Evolutionary conservation across 2,797 vertebrate species (phyloP).

Genomic region (Antennarius maculatus): DNA sequence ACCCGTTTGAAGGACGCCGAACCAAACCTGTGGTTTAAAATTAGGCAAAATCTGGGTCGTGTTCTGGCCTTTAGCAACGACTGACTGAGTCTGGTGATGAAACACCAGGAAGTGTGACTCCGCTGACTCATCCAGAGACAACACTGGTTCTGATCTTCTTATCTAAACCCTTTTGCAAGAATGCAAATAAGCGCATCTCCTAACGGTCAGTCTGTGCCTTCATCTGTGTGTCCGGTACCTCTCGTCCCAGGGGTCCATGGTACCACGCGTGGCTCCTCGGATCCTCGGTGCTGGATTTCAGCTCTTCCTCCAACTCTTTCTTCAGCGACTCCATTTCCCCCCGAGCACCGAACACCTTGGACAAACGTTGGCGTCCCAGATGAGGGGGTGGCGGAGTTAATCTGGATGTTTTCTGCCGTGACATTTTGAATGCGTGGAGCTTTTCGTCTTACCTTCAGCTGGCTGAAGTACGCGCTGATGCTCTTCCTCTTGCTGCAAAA

Average conservation of each 20-base stretch:
- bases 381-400: neutral
- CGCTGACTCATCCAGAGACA: neutral
- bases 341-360: constrained; percentile 72
- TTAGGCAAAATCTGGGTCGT: too few relatives aligned
- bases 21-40: neutral
- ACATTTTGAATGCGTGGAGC: neutral
- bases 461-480: constrained; percentile 71
- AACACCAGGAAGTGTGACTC: neutral
- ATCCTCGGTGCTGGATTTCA: constrained; percentile 84
- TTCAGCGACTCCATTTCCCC: constrained; percentile 80
- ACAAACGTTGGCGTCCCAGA: neutral
- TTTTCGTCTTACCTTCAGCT: constrained; percentile 72
- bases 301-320: constrained; percentile 88
- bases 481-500: constrained; percentile 78
- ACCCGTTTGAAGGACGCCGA: neutral
- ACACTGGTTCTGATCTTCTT: neutral
- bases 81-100: neutral
- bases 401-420: neutral
- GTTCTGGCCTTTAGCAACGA: too few relatives aligned
- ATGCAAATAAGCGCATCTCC: neutral
- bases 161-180: neutral
- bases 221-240: constrained; percentile 71
- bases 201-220: neutral
- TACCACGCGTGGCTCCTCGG: constrained; percentile 87
- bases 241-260: constrained; percentile 82